A percentile compares a stretch with the other conserved stretches of the same genome.
Conservation (phyloP, 2,113 vertebrate genomes). For the Lagopus muta region DNA sequence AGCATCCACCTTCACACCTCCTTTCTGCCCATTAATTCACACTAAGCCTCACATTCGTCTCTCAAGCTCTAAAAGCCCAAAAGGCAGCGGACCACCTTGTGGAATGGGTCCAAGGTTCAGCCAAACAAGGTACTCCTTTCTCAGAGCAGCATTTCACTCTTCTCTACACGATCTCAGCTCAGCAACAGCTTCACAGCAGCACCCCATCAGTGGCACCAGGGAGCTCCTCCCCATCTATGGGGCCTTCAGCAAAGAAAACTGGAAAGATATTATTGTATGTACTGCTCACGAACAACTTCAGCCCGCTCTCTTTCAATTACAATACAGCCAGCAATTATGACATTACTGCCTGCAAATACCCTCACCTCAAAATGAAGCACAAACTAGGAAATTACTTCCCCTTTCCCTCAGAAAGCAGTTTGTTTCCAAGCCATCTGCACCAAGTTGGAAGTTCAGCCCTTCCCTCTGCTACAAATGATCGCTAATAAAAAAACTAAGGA, state of each 20-base stretch:
- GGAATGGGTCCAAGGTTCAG: slow-evolving; percentile 25
- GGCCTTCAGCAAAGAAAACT: neutral
- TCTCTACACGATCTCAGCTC: neutral
- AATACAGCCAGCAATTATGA: neutral
- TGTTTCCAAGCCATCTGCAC: neutral
- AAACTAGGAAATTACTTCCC: slow-evolving; percentile 11
- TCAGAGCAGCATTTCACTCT: neutral
- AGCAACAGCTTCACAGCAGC: neutral
- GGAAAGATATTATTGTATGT: neutral
- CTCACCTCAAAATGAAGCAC: neutral
- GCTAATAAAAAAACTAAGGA: neutral
- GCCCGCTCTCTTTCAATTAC: neutral
- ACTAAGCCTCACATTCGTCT: neutral
- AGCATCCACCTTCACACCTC: neutral
- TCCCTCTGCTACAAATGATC: neutral
- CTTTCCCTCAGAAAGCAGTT: neutral
- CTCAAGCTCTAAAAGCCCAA: neutral
- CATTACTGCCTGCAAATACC: neutral
- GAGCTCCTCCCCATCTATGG: neutral
- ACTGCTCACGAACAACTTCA: neutral
- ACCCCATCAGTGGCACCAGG: fast-evolving
- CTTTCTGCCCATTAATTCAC: neutral
- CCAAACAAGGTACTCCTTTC: neutral
- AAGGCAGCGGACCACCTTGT: neutral
- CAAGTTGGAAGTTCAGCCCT: neutral